phyloP scores from a whole-genome alignment of 2,113 vertebrate genomes.

The Pomatorhinus ruficollis region DNA sequence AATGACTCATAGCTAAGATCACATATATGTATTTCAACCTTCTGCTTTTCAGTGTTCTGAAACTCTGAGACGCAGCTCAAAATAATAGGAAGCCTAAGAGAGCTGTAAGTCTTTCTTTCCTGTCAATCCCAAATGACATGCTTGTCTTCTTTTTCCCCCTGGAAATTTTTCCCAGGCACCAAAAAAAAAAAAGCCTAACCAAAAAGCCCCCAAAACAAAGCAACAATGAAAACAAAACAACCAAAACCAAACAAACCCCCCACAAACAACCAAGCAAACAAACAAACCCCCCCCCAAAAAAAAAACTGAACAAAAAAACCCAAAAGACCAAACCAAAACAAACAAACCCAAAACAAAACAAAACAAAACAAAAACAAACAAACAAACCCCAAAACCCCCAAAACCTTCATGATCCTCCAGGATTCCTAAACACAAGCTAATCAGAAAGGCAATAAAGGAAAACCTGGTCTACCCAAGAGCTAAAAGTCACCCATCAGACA shows the following conservation, averaged over 20 bases:
- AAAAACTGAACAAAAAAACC: too few relatives aligned
- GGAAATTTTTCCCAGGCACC: neutral
- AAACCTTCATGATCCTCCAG: neutral
- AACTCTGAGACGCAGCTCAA: neutral
- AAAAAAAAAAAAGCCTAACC: neutral
- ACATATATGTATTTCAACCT: neutral
- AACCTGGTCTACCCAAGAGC: neutral
- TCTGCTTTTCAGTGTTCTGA: neutral
- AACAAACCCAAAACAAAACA: neutral
- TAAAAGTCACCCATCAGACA: neutral
- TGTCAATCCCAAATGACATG: neutral
- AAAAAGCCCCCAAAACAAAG: neutral
- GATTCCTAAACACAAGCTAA: neutral
- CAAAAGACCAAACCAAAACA: too few relatives aligned
- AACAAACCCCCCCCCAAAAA: neutral
- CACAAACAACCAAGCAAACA: too few relatives aligned
- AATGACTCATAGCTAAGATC: neutral
- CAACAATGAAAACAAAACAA: neutral
- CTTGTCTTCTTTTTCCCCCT: neutral
- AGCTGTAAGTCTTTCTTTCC: neutral
- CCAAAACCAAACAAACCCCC: neutral
- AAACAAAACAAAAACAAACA: neutral
- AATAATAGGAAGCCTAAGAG: neutral
- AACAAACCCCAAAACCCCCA: too few relatives aligned
- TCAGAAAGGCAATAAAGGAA: neutral